Evolutionary conservation across 2,888 invertebrate species (phyloP), one percentile per base, ranked within the genome.

Genomic region (Byasa hedistus): DNA sequence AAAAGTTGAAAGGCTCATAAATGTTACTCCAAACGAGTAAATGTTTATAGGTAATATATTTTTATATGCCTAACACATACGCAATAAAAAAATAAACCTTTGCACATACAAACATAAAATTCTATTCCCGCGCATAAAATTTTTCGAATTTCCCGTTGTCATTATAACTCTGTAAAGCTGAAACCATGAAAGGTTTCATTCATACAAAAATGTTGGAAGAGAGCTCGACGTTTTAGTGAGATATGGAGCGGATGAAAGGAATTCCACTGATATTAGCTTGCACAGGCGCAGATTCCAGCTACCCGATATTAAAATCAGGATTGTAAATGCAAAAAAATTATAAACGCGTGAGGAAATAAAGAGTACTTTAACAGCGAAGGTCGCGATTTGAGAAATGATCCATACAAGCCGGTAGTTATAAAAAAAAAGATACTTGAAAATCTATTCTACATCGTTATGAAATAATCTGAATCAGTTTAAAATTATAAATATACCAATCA

Each of bases 191-290:
- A 57, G 54, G 64, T 58, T 54, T 52, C 52, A 59, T 59, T 48
- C 54, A n/a, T 23, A 39, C 51, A 48, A 51, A 51, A 63, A 57
- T n/a, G 63, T 23, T 48, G 57, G 24, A n/a, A 52, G 32, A 64
- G 64, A 51, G 52, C 54, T 58, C 64, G 52, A 64, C 58, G 39
- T 54, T 51, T 64, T 23, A 52, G 58, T 32, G 63, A 22, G 24
- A 58, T 36, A 19, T 22, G 51, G 32, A 64, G n/a, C 10, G 64
- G n/a, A n/a, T 64, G 58, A 64, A 64, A 52, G 64, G 58, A 58
- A 58, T 64, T 52, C 64, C 57, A 22, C 8, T 23, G 52, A 64
- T 64, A 64, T 64, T 58, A 64, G 58, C 39, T 54, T 24, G 58
- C 52, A 52, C 36, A 54, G 36, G 52, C 51, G 23, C 24, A n/a